phyloP scores from a whole-genome alignment of 2,113 vertebrate species.

The Apaloderma vittatum region DNA sequence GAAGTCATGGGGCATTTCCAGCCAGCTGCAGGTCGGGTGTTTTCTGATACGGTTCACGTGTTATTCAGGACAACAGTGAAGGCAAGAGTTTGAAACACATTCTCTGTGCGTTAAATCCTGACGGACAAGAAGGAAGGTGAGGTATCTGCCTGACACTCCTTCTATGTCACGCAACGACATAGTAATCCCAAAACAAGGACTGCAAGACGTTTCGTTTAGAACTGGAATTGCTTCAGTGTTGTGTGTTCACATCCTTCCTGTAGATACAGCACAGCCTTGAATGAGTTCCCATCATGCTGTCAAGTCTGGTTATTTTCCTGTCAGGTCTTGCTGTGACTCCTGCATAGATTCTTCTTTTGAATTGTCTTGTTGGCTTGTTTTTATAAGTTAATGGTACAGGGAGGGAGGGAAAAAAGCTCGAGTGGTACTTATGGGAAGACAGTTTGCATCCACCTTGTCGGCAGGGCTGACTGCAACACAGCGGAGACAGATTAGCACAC shows the following conservation, averaged over 20 bases:
- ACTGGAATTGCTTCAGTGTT: neutral
- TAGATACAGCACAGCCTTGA: conserved; percentile 2
- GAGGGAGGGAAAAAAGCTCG: neutral
- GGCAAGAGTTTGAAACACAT: neutral
- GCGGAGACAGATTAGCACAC: conserved; percentile 53
- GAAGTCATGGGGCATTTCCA: neutral
- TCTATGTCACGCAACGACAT: neutral
- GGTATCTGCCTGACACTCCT: neutral
- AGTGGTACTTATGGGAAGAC: neutral
- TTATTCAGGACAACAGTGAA: neutral
- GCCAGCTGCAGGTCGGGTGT: neutral
- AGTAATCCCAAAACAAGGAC: neutral
- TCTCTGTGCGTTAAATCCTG: neutral
- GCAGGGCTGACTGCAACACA: conserved; percentile 37
- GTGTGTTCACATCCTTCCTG: neutral
- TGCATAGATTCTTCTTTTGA: neutral
- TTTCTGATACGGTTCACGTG: neutral
- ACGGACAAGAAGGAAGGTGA: neutral
- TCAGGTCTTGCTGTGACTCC: conserved; percentile 12
- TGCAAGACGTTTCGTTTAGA: conserved; percentile 5
- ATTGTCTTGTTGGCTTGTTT: conserved; percentile 46
- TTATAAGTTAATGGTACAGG: conserved; percentile 34
- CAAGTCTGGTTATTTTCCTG: conserved; percentile 41
- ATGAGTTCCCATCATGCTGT: conserved; percentile 19
- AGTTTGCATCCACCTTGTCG: conserved; percentile 57